These are phyloP conservation scores for Pycnomerus fuliginosus DNA, from an alignment of 2,888 invertebrate species.

Conservation along the genomic window DNA sequence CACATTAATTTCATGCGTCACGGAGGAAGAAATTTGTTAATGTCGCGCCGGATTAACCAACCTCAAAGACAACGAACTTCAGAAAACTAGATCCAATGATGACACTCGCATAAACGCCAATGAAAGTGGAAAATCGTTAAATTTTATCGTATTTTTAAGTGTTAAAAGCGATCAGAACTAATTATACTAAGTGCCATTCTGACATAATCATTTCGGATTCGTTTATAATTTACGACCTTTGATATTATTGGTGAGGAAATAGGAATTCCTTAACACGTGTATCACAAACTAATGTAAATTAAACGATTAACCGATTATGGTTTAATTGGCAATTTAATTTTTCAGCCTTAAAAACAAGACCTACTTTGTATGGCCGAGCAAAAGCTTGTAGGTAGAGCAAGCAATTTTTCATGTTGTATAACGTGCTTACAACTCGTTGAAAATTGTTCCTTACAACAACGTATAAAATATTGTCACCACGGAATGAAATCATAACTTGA, in stretches of 20 bases:
- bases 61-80: slow-evolving; percentile 7
- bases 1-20: slow-evolving; percentile 7
- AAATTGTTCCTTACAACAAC: slow-evolving; percentile 9
- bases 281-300: too few relatives aligned
- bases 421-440: slow-evolving; percentile 10
- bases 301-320: slow-evolving; percentile 6
- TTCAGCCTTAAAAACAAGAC: slow-evolving; percentile 7
- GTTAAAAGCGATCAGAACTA: slow-evolving; percentile 19
- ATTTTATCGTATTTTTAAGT: slow-evolving; percentile 24
- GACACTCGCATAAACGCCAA: slow-evolving; percentile 7
- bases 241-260: slow-evolving; percentile 10
- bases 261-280: slow-evolving; percentile 12
- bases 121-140: slow-evolving; percentile 23
- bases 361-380: slow-evolving; percentile 4
- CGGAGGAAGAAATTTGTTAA: slow-evolving; percentile 12
- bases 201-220: slow-evolving; percentile 12
- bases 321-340: slow-evolving; percentile 12
- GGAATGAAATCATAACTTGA: slow-evolving; percentile 6
- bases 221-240: slow-evolving; percentile 9
- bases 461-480: slow-evolving; percentile 4
- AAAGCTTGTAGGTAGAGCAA: too few relatives aligned
- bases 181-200: slow-evolving; percentile 19
- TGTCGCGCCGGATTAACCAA: slow-evolving; percentile 3
- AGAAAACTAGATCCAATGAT: slow-evolving; percentile 1
- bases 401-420: slow-evolving; percentile 10